phyloP scores from a whole-genome alignment of 2,113 vertebrate species.

The Deroptyus accipitrinus region DNA sequence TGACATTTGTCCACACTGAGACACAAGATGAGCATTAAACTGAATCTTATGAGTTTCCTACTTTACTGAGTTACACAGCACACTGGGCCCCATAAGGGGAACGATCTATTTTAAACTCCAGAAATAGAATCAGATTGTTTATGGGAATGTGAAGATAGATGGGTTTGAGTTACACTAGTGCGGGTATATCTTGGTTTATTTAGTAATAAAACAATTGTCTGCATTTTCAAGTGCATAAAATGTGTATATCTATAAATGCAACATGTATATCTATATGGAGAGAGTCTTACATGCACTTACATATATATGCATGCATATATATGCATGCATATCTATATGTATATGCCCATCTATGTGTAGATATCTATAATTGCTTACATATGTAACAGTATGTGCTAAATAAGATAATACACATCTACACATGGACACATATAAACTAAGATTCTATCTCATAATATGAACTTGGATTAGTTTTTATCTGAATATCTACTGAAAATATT shows the following conservation, averaged over 20 bases:
- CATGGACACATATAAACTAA: background rate
- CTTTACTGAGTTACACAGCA: background rate
- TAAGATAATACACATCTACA: background rate
- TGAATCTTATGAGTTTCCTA: background rate
- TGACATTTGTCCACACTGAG: background rate
- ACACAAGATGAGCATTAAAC: constrained; percentile 2
- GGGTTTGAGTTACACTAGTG: background rate
- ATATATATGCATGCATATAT: background rate
- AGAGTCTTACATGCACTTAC: background rate
- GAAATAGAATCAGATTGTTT: background rate
- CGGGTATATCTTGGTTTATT: background rate
- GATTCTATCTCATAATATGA: background rate
- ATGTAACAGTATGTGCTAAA: background rate
- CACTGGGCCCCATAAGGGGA: background rate
- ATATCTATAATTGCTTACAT: background rate
- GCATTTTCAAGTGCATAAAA: background rate
- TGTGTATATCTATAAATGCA: background rate
- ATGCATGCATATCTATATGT: background rate
- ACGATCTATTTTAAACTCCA: background rate
- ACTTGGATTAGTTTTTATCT: background rate
- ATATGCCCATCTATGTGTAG: background rate
- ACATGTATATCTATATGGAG: background rate
- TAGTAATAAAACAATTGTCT: background rate
- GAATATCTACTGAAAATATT: background rate
- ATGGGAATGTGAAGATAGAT: background rate